phyloP scores from a whole-genome alignment of 1,140 invertebrate genomes.

The Aphelinus atriplicis region DNA sequence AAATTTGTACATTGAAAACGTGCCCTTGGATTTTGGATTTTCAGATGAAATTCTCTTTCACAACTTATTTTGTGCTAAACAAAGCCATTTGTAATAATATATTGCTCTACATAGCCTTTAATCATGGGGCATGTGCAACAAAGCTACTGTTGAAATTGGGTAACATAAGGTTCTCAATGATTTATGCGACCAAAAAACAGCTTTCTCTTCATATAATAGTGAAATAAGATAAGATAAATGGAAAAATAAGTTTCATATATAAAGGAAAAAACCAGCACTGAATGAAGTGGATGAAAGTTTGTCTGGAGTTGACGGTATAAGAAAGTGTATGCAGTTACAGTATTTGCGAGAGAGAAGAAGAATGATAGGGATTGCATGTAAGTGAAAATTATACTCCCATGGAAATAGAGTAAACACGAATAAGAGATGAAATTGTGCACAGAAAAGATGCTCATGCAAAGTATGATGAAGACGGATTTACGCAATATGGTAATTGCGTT shows the following conservation, averaged over 20 bases:
- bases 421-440: background rate
- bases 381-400: background rate
- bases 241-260: background rate
- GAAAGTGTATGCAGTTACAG: background rate
- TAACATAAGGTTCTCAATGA: too few relatives aligned
- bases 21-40: too few relatives aligned
- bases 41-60: too few relatives aligned
- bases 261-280: background rate
- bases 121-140: too few relatives aligned
- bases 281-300: background rate
- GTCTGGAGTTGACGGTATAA: background rate
- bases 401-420: background rate
- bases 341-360: background rate
- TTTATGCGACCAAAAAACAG: too few relatives aligned
- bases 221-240: background rate
- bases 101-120: too few relatives aligned
- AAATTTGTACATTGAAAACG: too few relatives aligned
- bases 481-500: conserved; percentile 16
- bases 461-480: conserved; percentile 11
- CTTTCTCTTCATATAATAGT: background rate
- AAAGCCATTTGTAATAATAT: too few relatives aligned
- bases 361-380: background rate
- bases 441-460: conserved; percentile 12
- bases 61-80: too few relatives aligned
- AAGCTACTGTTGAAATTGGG: too few relatives aligned